Base-by-base conservation (phyloP, 2,888 invertebrate genomes). In the Calliscelio sp. region DNA sequence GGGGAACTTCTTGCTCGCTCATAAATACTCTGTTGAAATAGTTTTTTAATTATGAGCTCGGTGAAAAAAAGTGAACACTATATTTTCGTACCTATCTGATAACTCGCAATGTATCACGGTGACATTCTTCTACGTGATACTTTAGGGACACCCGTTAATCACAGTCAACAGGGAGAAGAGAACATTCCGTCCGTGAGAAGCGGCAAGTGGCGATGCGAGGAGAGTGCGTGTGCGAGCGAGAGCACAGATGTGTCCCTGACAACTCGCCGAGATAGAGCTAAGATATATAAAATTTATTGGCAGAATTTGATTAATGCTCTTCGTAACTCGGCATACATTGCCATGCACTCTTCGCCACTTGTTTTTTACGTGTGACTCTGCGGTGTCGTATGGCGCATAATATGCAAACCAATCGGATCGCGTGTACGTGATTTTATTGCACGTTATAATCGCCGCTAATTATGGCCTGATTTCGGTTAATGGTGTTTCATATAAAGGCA, bases 271-370 rank as follows among this genome's bases (percentile, higher is more conserved):
- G 86, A 85, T 86, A 84, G 86, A 79, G 55, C 83, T 75, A 51
- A 79, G 87, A 86, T 87, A 85, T 85, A 84, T 87, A 82, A 85
- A 87, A 86, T 86, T 87, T 87, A 87, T 87, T 87, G 87, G 87
- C 87, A 87, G 87, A 85, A 86, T 87, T 87, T 87, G 87, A 87
- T 87, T 87, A 87, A 87, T 87, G 87, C 65, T 81, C 66, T 71
- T 66, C 66, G 86, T 59, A 85, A 80, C 82, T 84, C 71, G 82
- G 78, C 61, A 86, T 84, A 86, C 81, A 82, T 74, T 74, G 55
- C 77, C 38, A 68, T 61, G 70, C 77, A 70, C 78, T 65, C 77
- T 63, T 49, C 22, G 32, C 65, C 35, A 32, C 55, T 75, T 55
- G 38, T 18, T 25, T 61, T 79, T 85, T 32, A 38, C 53, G 53